phyloP scores from a whole-genome alignment of 2,113 vertebrate genomes.

The Tamias sibiricus region DNA sequence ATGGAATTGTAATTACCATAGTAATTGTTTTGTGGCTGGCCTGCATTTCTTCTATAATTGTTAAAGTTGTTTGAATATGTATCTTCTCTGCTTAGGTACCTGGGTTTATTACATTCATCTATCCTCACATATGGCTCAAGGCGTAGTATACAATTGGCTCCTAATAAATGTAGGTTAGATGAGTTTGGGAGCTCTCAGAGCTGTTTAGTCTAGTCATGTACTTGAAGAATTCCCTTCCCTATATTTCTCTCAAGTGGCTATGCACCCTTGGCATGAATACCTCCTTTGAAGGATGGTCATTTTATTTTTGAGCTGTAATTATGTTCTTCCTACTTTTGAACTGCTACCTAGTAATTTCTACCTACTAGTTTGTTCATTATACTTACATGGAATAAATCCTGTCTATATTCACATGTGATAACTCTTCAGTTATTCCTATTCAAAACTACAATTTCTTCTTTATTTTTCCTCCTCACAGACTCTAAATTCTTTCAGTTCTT shows the following conservation, averaged over 20 bases:
- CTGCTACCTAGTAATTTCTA: not conserved
- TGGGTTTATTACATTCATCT: not conserved
- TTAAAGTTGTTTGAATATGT: not conserved
- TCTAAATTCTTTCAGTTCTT: not conserved
- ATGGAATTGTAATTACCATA: too few species aligned
- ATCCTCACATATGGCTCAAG: not conserved
- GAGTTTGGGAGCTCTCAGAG: not conserved
- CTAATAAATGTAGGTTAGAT: not conserved
- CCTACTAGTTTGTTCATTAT: not conserved
- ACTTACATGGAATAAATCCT: not conserved
- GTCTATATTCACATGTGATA: not conserved
- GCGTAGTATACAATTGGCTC: not conserved
- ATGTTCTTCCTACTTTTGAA: not conserved
- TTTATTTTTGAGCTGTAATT: not conserved
- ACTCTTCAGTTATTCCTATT: not conserved
- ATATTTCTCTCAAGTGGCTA: not conserved
- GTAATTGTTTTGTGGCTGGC: not conserved
- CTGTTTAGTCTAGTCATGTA: not conserved
- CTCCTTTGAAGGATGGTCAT: not conserved
- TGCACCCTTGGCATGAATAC: not conserved
- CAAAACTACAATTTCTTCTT: not conserved
- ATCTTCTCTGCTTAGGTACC: not conserved
- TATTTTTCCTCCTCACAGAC: not conserved
- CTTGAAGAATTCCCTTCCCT: not conserved
- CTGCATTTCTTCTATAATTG: not conserved